Base-by-base conservation (phyloP, 2,888 invertebrate genomes). In the Caradrina clavipalpis region DNA sequence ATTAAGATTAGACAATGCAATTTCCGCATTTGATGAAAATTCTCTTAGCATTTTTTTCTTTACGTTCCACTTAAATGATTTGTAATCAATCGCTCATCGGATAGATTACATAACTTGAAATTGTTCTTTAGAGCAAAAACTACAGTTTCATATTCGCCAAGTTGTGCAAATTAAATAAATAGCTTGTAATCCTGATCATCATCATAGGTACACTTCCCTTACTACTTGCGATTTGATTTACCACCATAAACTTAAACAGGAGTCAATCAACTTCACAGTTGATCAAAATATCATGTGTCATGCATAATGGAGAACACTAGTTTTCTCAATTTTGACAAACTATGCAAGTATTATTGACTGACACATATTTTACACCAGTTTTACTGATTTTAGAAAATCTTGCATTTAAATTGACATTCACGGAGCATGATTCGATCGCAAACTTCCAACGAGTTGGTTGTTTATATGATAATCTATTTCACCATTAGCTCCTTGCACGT, bases 381-480 rank as follows among this genome's bases (percentile, higher is more conserved):
- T 42, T 59, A 59, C 51, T 39, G 68, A 75, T 71, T 69, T 73
- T 49, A 67, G 58, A 69, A 75, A 75, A 45, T 35, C 26, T 62
- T 75, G 54, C 65, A 66, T 70, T 71, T 59, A 69, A 79, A 78
- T 77, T 69, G 69, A 70, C 69, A 76, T 68, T 63, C 70, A 81
- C 69, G 66, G 60, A 81, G 85, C 87, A 80, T 75, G 67, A 82
- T 80, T 80, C 71, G 76, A 81, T 80, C 70, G 75, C 67, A 56
- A 73, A 77, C 57, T 77, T 53, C 31, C 60, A 78, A 72, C 74
- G 73, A 64, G 61, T 81, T 64, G 73, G 80, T 84, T 86, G 83
- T 88, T 88, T 87, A 79, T 86, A 87, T 86, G 85, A 84, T 85
- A 87, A 86, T 88, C 76, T 83, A 84, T 86, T 86, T 81, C 77